Evolutionary conservation across 1,140 invertebrate genomes (phyloP), one percentile per base, ranked within the genome.

Genomic region (Penaeus chinensis): DNA sequence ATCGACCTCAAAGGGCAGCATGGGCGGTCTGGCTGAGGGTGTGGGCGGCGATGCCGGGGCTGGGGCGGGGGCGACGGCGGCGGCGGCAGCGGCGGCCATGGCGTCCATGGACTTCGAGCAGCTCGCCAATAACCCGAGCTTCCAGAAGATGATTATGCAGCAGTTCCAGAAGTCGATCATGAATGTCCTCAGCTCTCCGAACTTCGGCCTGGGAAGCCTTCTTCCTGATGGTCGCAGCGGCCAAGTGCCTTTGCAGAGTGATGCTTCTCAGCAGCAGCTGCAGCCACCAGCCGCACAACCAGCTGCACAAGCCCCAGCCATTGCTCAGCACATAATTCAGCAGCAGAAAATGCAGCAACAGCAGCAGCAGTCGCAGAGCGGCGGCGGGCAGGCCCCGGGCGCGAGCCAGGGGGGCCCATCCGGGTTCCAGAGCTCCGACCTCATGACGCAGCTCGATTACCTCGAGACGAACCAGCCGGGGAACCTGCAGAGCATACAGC

Each of bases 101-200:
- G 84, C 84, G 20, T 80, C 63, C 3, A 24, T 85, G 20, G 84
- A 85, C 61, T 79, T 85, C 42, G 84, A 85, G 16, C 77, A 76
- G n/a, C 66, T 85, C 19, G 71, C 78, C 22, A 85, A 69, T 47
- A 85, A 66, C 54, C 84, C 76, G n/a, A 69, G 32, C 63, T 79
- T 85, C 63, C 84, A 85, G 42, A 76, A 77, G 24, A 24, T 85
- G 20, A 80, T 85, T 7, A 78, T 85, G 77, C 77, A 85, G 13
- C 84, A 85, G 84, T 85, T 85, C 62, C 84, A 85, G 62, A 85
- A 69, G n/a, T 85, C 84, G 2, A 79, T 85, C 32, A 66, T 85
- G 63, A 85, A 80, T 54, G 84, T 85, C 22, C 77, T 82, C 27
- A 82, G 81, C 42, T 65, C 62, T 24, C 63, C 81, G 2, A 82